Evolutionary conservation across 2,888 invertebrate species (phyloP), one percentile per base, ranked within the genome.

Genomic region (Poecilobothrus nobilitatus): DNA sequence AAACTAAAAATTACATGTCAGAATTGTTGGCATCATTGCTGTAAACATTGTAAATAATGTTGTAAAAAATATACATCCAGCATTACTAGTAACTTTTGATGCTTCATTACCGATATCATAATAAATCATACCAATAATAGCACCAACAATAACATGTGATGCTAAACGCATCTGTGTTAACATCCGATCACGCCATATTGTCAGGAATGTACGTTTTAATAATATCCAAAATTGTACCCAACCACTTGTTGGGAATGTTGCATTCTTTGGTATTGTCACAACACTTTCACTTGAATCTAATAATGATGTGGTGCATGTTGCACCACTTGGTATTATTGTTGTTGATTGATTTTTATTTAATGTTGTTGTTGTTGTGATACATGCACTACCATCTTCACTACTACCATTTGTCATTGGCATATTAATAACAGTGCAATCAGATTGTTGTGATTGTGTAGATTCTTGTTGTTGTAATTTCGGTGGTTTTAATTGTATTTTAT

Each of bases 1-100:
- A 68, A 63, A 22, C n/a, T n/a, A n/a, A 27, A 22, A 88, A 94
- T 92, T 84, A 97, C 97, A 97, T 78, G 97, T 97, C 76, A 97
- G 87, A 77, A 97, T 95, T 67, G 97, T 97, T 73, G 97, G 96
- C 97, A 97, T 97, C 91, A 97, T 94, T 67, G 97, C 95, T 68
- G 96, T 95, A 81, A 97, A 97, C 91, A 96, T 96, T 74, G 96
- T 91, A 82, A 97, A 97, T 83, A 97, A 89, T 74, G 95, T 91
- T 73, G 94, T 95, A 83, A 97, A 97, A 85, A 97, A 97, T 75
- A 97, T 88, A 82, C 94, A 96, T 65, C 96, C 96, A 33, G 95
- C 91, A 78, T 97, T 97, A 82, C 95, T 96, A 86, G 91, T 92
- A 33, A 94, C 94, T 83, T 96, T 95, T 67, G 91, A 91, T 21